phyloP scores from a whole-genome alignment of 2,888 invertebrate species.

The Fissipunctia ypsillon region DNA sequence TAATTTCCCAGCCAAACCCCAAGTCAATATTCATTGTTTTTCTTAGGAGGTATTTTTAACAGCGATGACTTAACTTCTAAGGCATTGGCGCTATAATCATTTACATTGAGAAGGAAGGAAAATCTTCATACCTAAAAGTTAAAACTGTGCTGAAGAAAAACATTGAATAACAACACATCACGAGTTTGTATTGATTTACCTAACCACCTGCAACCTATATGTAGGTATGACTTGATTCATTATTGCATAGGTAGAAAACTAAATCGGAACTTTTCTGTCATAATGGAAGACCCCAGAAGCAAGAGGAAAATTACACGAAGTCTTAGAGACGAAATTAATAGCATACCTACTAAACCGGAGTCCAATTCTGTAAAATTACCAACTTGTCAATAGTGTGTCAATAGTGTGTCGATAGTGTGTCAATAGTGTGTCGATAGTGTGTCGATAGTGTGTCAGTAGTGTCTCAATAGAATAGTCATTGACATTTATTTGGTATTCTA shows the following conservation, averaged over 20 bases:
- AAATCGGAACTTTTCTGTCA: not conserved
- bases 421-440: too few relatives aligned
- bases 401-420: too few relatives aligned
- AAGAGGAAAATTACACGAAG: constrained; percentile 30
- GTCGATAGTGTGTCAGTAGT: too few relatives aligned
- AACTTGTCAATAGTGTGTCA: too few relatives aligned
- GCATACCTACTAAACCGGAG: constrained; percentile 11
- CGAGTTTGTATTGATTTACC: not conserved
- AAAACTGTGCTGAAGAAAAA: constrained; percentile 29
- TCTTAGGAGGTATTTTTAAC: not conserved
- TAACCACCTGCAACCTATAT: not conserved
- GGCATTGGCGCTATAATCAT: constrained; percentile 9
- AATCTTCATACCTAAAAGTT: constrained; percentile 11
- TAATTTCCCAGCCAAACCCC: not conserved
- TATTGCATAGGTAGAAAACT: constrained; percentile 18
- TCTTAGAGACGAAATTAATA: constrained; percentile 30
- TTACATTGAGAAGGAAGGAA: constrained; percentile 34
- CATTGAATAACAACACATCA: constrained; percentile 13
- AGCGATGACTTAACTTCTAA: constrained; percentile 25
- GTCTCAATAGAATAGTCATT: too few relatives aligned
- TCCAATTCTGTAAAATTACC: too few relatives aligned
- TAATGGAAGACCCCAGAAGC: constrained; percentile 30
- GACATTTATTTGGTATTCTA: too few relatives aligned
- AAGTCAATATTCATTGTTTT: not conserved
- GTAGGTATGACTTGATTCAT: constrained; percentile 15